phyloP scores from a whole-genome alignment of 2,888 invertebrate species.

The Urechis unicinctus region DNA sequence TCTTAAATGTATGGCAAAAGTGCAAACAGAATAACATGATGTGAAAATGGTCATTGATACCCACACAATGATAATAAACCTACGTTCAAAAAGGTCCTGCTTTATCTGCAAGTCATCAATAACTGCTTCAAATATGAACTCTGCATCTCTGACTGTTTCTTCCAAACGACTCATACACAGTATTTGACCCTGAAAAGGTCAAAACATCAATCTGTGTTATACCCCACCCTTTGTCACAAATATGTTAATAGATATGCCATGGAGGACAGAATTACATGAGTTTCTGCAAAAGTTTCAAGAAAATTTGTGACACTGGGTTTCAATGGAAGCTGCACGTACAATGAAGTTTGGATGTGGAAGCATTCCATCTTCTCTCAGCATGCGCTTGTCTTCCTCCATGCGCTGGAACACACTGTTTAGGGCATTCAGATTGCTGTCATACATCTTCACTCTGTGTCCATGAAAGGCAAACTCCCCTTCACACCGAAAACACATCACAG shows the following conservation, averaged over 20 bases:
- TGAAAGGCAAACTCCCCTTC: constrained; percentile 52
- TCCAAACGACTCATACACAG: constrained; percentile 50
- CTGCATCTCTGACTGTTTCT: constrained; percentile 51
- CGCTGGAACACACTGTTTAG: constrained; percentile 45
- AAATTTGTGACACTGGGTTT: neutral
- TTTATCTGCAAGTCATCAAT: constrained; percentile 50
- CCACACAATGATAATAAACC: too few species aligned
- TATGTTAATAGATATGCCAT: too few species aligned
- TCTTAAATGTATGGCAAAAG: too few species aligned
- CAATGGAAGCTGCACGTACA: constrained; percentile 26
- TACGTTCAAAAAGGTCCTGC: constrained; percentile 50
- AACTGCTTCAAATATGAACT: constrained; percentile 51
- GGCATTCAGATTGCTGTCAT: constrained; percentile 40
- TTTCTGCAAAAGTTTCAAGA: too few species aligned
- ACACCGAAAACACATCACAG: neutral
- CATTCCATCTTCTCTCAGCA: constrained; percentile 47
- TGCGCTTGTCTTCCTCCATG: constrained; percentile 48
- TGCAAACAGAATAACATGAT: neutral
- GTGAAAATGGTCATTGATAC: too few species aligned
- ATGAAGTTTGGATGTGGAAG: constrained; percentile 45
- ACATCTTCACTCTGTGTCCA: constrained; percentile 52
- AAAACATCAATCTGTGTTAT: neutral
- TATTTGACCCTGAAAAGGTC: constrained; percentile 48
- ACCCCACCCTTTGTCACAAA: neutral
- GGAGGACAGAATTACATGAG: too few species aligned